Base-by-base conservation (phyloP, 2,888 invertebrate genomes). In the Ypsolopha sequella region DNA sequence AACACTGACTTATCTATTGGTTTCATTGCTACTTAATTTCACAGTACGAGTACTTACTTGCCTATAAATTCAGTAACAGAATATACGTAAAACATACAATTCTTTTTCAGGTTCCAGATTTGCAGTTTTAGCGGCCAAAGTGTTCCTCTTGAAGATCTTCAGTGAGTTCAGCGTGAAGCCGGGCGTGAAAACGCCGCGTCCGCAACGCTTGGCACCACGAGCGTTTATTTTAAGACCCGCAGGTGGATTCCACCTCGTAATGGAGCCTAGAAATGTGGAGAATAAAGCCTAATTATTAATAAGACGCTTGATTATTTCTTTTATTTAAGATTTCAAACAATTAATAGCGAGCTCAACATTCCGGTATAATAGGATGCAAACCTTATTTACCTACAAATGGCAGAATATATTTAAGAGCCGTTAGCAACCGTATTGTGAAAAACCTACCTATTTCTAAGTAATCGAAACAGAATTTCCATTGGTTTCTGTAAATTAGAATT, bases 61-160 rank as follows among this genome's bases (percentile, higher is more conserved):
- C 10, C 14, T 24, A 8, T 14, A 35, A 44, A 14, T 9, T n/a
- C 7, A 11, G 13, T 11, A 2, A 10, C 36, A 10, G 9, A 3
- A 11, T 9, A 10, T n/a, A 48, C 36, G 6, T 24, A 7, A 24
- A 38, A 11, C 2, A 41, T 39, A n/a, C 14, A 44, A 47, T 13
- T 44, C 35, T 46, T 39, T 49, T 35, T 43, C 63, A 78, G 76
- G 76, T n/a, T 78, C 73, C 34, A 66, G 76, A 6, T 80, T 80
- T 54, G 80, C 80, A 45, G 60, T 75, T 3, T 57, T 79, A 53
- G 74, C 78, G 48, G 71, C 71, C 0, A 81, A 81, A 54, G 70
- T 73, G 39, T 71, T 79, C 52, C 60, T 80, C 6, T 60, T 64
- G 0, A 61, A 66, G 51, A 67, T 80, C 55, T 56, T 80, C 7